Evolutionary conservation across 2,888 invertebrate species (phyloP).

Genomic region (Lobophora halterata): DNA sequence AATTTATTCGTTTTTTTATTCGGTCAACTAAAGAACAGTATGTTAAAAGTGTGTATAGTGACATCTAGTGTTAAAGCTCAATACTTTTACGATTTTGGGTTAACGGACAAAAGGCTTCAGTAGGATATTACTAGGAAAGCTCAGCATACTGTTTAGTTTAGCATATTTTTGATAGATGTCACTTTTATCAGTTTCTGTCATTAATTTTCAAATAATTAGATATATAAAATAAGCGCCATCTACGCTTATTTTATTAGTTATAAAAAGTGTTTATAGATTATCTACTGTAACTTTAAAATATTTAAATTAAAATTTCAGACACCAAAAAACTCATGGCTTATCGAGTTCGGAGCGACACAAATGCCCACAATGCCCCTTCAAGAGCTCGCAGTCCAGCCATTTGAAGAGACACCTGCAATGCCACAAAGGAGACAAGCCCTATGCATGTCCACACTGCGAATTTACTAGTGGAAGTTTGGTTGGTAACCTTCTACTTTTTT

Average conservation of each 20-base stretch:
- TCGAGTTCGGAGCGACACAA: constrained; percentile 72
- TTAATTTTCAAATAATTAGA: too few species aligned
- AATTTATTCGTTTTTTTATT: too few species aligned
- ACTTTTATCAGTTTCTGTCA: not conserved
- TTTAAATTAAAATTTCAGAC: constrained; percentile 69
- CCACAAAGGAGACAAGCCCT: constrained; percentile 92
- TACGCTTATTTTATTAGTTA: not conserved
- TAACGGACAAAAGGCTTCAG: not conserved
- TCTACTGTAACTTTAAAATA: not conserved
- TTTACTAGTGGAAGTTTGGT: constrained; percentile 89
- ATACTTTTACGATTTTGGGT: not conserved
- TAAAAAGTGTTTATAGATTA: constrained; percentile 26
- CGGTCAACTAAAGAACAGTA: too few species aligned
- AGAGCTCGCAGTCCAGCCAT: constrained; percentile 83
- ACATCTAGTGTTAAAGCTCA: constrained; percentile 7
- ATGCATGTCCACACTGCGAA: constrained; percentile 90
- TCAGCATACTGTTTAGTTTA: not conserved
- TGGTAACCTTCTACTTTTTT: constrained; percentile 41
- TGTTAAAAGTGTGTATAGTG: not conserved
- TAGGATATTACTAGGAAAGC: not conserved
- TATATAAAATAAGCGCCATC: too few species aligned
- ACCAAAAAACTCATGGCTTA: constrained; percentile 79
- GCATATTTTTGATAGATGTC: constrained; percentile 33
- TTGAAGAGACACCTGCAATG: constrained; percentile 89
- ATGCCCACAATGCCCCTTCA: constrained; percentile 86